A percentile compares a stretch with the other conserved stretches of the same genome.
phyloP scores from a whole-genome alignment of 92 coral and sea anemone genomes.

The Ricordea florida region DNA sequence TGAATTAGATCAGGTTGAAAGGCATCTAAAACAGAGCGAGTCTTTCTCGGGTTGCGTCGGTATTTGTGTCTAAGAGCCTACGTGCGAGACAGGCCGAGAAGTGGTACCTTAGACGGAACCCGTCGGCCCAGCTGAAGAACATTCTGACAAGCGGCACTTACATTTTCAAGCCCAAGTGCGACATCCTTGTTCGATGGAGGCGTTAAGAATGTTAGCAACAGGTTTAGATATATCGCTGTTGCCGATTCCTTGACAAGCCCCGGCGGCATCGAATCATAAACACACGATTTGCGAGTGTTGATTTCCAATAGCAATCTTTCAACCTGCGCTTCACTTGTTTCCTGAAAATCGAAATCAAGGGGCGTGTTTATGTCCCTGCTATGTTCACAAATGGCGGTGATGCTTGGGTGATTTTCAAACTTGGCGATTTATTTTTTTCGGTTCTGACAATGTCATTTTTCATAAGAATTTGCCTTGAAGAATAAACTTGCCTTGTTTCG shows the following conservation, averaged over 20 bases:
- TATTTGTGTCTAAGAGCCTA: not conserved
- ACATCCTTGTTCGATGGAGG: too few species aligned
- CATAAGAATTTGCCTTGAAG: slow-evolving; percentile 31
- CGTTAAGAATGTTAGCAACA: too few species aligned
- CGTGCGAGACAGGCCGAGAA: not conserved
- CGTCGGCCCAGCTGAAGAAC: not conserved
- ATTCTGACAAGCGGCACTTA: too few species aligned
- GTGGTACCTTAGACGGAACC: not conserved
- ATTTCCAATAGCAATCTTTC: not conserved
- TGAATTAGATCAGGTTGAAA: not conserved
- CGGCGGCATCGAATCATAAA: not conserved
- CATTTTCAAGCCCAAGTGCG: too few species aligned
- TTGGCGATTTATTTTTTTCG: slow-evolving; percentile 33
- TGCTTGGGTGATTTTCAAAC: slow-evolving; percentile 25
- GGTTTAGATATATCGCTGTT: not conserved
- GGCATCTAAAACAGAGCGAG: not conserved
- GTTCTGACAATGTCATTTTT: slow-evolving; percentile 29
- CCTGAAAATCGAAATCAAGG: not conserved
- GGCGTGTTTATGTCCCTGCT: not conserved
- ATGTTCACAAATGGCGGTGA: not conserved
- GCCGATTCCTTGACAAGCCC: not conserved
- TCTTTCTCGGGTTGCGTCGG: not conserved
- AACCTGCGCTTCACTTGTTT: not conserved
- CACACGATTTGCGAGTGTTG: not conserved
- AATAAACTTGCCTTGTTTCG: slow-evolving; percentile 50